Evolutionary conservation across 2,888 invertebrate genomes (phyloP), one percentile per base, ranked within the genome.

Genomic region (Malacosoma neustria): DNA sequence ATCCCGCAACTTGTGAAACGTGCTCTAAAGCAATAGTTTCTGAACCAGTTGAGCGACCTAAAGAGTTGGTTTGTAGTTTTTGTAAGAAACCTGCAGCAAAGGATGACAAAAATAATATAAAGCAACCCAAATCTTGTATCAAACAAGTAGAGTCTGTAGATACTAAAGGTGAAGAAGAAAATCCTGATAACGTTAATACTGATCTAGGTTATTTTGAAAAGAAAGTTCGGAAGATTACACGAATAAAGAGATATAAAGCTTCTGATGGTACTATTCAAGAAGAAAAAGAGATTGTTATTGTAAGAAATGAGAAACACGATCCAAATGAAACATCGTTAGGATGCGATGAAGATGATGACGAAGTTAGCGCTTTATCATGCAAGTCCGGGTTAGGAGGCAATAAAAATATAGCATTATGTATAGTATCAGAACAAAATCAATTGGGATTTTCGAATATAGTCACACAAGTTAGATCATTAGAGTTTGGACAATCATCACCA

Each of bases 181-280:
- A 4, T 2, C n/a, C 29, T 22, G 13, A 6, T 32, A 29, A 32
- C 5, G 44, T 40, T 4, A 49, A 55, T 13, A 48, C 36, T 11
- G 39, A 40, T 7, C 39, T 59, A 15, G 63, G 62, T 3, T 60
- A 56, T 22, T 62, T 56, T 40, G 62, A 67, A 42, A 57, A 49
- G 13, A 58, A 55, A 36, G 38, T 56, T 3, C 50, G 53, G 11
- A 64, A 49, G 45, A 60, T 60, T 12, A 54, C 47, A n/a, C 64
- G 45, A 46, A 45, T 70, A 0, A 61, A 40, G 29, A 51, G 63
- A 42, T 51, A 43, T 1, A 43, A 47, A 29, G 60, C 64, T 14
- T 34, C 42, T 4, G 68, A 69, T 49, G 69, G 66, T 2, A 60
- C 56, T 1, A 49, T 66, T 13, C 42, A 47, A 15, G 66, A 72